Conservation (phyloP, 2,113 vertebrate species). For the Dipodomys stephensi region DNA sequence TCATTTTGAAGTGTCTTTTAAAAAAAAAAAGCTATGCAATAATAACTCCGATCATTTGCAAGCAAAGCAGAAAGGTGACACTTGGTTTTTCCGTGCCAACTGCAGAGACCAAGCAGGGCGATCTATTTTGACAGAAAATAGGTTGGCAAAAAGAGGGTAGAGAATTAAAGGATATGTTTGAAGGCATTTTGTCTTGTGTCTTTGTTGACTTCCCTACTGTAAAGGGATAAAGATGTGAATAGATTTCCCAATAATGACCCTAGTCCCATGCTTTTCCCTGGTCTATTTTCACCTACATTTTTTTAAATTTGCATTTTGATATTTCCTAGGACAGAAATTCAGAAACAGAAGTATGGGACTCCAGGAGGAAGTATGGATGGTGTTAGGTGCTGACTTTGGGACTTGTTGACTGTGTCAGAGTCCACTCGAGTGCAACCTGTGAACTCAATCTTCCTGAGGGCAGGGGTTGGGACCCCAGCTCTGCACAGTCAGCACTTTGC, state of each 20-base stretch:
- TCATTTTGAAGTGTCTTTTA: constrained; percentile 42
- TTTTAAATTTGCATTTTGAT: neutral
- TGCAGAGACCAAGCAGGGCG: neutral
- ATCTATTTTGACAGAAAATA: constrained; percentile 60
- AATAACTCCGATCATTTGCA: constrained; percentile 29
- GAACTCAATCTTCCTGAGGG: neutral
- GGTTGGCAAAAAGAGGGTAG: neutral
- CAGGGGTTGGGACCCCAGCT: neutral
- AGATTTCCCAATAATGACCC: neutral
- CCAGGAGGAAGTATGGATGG: neutral
- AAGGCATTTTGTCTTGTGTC: neutral
- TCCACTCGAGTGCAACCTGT: neutral
- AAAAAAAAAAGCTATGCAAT: neutral
- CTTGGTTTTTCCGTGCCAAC: constrained; percentile 31
- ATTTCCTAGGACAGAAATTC: constrained; percentile 39
- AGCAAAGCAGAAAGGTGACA: constrained; percentile 35
- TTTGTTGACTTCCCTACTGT: constrained; percentile 21
- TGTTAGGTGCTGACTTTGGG: neutral
- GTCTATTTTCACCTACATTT: neutral
- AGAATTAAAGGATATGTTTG: constrained; percentile 19
- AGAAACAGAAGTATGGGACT: neutral
- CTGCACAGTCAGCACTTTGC: neutral
- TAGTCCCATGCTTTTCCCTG: too few species aligned
- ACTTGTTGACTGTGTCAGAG: neutral
- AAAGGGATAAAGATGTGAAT: neutral